Conservation (phyloP, 2,797 vertebrate species). For the Pogonophryne albipinna region DNA sequence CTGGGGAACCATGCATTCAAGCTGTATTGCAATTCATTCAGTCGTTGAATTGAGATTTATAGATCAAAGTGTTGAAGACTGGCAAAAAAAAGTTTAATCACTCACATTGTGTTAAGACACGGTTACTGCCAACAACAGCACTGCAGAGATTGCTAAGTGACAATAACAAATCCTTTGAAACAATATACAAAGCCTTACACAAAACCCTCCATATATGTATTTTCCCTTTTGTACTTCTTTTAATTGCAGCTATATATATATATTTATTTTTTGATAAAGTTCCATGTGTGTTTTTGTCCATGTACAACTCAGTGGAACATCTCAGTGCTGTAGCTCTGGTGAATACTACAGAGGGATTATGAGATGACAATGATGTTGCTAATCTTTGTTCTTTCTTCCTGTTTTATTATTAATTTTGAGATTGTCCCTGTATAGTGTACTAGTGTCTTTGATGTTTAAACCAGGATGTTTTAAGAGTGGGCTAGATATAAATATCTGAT, state of each 20-base stretch:
- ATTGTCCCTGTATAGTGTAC: constrained; percentile 20
- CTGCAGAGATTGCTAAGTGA: not conserved
- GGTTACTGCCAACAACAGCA: not conserved
- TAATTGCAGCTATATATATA: not conserved
- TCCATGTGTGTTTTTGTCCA: constrained; percentile 18
- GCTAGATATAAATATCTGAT: not conserved
- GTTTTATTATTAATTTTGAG: constrained; percentile 5
- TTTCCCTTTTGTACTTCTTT: not conserved
- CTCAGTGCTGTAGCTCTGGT: constrained; percentile 3
- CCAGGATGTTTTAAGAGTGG: constrained; percentile 13
- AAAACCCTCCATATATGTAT: not conserved
- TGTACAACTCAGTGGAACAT: constrained; percentile 23
- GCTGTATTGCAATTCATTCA: not conserved
- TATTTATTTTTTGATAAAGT: not conserved
- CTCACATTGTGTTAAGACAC: not conserved
- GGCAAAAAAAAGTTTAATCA: too few relatives aligned
- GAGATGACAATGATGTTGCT: constrained; percentile 20
- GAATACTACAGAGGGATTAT: constrained; percentile 22
- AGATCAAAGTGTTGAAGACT: not conserved
- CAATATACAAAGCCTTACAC: constrained; percentile 15
- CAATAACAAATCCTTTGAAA: constrained; percentile 29
- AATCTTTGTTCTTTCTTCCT: constrained; percentile 21
- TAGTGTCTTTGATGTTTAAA: constrained; percentile 14
- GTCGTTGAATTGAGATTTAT: not conserved
- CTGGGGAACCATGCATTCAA: not conserved